phyloP scores from a whole-genome alignment of 2,113 vertebrate species.

The Erythrocebus patas region DNA sequence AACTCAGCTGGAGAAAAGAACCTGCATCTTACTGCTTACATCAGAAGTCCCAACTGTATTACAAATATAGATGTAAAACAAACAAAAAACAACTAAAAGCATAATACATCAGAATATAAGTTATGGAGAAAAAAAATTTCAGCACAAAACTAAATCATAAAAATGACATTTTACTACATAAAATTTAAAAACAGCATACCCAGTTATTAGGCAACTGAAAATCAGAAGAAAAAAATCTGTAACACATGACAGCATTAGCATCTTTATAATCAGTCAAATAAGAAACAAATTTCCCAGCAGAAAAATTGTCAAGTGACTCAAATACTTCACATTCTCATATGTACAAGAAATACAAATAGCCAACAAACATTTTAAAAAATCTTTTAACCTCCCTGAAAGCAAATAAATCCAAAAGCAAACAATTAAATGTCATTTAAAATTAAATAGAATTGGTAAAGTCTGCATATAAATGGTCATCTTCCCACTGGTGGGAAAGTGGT shows the following conservation, averaged over 20 bases:
- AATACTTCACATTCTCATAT: background rate
- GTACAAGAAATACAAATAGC: background rate
- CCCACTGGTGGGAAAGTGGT: background rate
- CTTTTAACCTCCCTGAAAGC: background rate
- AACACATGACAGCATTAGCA: background rate
- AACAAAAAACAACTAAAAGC: background rate
- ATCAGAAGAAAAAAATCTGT: background rate
- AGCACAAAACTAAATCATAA: background rate
- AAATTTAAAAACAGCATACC: background rate
- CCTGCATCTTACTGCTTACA: background rate
- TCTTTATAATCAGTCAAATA: background rate
- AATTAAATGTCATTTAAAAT: background rate
- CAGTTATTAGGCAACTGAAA: conserved; percentile 1
- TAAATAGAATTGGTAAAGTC: background rate
- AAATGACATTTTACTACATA: background rate
- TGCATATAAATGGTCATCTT: background rate
- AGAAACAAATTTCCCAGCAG: background rate
- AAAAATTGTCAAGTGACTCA: background rate
- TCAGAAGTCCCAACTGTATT: background rate
- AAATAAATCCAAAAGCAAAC: conserved; percentile 21
- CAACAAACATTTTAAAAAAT: background rate
- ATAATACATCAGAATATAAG: background rate
- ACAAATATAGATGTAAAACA: background rate
- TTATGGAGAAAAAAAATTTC: background rate
- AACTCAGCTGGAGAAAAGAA: background rate